Base-by-base conservation (phyloP, 2,888 invertebrate genomes). In the Ennomos fuscantarius region DNA sequence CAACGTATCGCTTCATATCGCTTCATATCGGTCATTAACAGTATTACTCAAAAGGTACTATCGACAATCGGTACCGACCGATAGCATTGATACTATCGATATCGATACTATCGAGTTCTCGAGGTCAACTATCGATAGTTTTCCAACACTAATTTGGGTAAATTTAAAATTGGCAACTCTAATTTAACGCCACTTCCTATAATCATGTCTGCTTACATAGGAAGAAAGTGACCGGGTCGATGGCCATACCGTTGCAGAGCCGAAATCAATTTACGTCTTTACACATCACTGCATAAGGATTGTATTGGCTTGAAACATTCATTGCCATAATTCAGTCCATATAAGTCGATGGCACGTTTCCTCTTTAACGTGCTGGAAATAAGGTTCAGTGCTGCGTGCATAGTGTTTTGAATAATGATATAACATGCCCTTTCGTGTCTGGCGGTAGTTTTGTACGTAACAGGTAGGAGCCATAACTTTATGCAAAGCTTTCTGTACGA, bases 391-490 rank as follows among this genome's bases (percentile, higher is more conserved):
- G 2, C n/a, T 9, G n/a, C 24, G n/a, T 24, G 41, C 15, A 24
- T 3, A 15, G n/a, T n/a, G 6, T 9, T 9, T 32, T 6, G 5
- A 24, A 24, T 43, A 12, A 41, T 37, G 36, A 37, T 32, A 41
- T 49, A 49, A 49, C 43, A 33, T 44, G 51, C 43, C 51, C 43
- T 51, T 44, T 44, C 51, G 51, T 51, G 51, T 33, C 43, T 31
- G 37, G n/a, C 36, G 8, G 51, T 37, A 43, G 33, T 51, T 37
- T 10, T 39, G 37, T 47, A 12, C 31, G 35, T 36, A 15, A 35
- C 34, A 32, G 41, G 40, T 41, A 31, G 40, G 13, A 15, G 34
- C 11, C 31, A 11, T 36, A n/a, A 37, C 8, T 36, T 37, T 39
- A 39, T 47, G 39, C 47, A 37, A 37, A 46, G 37, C 11, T 12